A percentile compares a stretch with the other conserved stretches of the same genome.
Evolutionary conservation across 2,113 vertebrate species (phyloP).

Genomic region (Hyperopisus bebe): DNA sequence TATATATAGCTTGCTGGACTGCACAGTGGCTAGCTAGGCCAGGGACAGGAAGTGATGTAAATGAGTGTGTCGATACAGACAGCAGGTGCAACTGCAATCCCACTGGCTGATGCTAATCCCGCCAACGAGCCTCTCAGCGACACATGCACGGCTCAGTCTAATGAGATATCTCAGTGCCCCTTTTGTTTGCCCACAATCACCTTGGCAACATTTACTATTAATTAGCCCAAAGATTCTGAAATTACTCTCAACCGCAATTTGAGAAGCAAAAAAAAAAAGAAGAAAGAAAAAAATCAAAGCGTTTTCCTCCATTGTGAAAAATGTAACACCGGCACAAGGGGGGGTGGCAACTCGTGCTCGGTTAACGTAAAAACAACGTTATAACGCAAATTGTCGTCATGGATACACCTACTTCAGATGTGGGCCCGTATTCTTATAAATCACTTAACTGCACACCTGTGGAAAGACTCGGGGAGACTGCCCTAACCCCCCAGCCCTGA

Average conservation of each 20-base stretch:
- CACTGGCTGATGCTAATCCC: conserved; percentile 25
- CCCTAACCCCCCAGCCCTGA: neutral
- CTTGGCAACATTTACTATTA: conserved; percentile 33
- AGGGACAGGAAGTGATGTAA: neutral
- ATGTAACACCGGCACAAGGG: neutral
- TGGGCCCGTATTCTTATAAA: neutral
- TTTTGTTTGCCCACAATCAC: conserved; percentile 35
- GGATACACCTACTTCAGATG: conserved; percentile 9
- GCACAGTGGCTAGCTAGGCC: neutral
- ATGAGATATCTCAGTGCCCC: conserved; percentile 5
- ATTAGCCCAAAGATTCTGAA: conserved; percentile 29
- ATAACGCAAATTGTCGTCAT: neutral
- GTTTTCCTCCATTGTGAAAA: conserved; percentile 25
- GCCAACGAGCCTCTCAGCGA: conserved; percentile 22
- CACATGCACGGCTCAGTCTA: neutral
- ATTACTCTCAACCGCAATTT: conserved; percentile 38
- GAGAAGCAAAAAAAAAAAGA: conserved; percentile 41
- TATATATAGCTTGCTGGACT: neutral
- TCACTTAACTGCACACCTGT: neutral
- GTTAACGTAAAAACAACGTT: neutral
- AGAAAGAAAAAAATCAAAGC: conserved; percentile 36
- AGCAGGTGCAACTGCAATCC: conserved; percentile 37
- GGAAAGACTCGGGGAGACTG: neutral
- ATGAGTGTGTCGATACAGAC: neutral
- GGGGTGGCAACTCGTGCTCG: neutral